Percentiles rank a stretch among this genome's conserved stretches.
These are phyloP conservation scores for Odontocolon sp. DNA, from an alignment of 2,888 invertebrate species.

Conservation along the genomic window DNA sequence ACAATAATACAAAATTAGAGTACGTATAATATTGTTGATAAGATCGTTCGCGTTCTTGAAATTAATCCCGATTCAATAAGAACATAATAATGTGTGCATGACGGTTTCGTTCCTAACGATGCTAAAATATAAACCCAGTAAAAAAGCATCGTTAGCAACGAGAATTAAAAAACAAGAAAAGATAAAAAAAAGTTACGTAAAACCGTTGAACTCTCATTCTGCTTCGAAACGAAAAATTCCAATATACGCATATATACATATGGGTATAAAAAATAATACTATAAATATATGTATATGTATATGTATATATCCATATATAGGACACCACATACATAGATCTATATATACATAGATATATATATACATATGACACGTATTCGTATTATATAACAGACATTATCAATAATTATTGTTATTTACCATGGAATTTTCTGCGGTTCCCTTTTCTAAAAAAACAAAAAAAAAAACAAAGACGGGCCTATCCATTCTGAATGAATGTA, in stretches of 20 bases:
- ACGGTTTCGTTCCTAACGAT: slow-evolving; percentile 39
- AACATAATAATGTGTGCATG: slow-evolving; percentile 5
- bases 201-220: slow-evolving; percentile 47
- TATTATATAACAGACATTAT: slow-evolving; percentile 58
- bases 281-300: slow-evolving; percentile 37
- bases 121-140: slow-evolving; percentile 22
- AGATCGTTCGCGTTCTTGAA: slow-evolving; percentile 42
- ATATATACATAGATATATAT: slow-evolving; percentile 49
- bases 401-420: slow-evolving; percentile 58
- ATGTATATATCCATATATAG: slow-evolving; percentile 48
- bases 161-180: slow-evolving; percentile 2
- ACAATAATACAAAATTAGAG: slow-evolving; percentile 54
- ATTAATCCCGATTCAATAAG: slow-evolving; percentile 17
- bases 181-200: slow-evolving; percentile 25
- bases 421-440: slow-evolving; percentile 59
- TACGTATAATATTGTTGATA: slow-evolving; percentile 39
- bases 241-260: slow-evolving; percentile 33
- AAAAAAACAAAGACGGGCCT: slow-evolving; percentile 67
- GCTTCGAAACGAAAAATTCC: slow-evolving; percentile 38
- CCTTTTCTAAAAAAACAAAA: slow-evolving; percentile 53
- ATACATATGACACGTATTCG: slow-evolving; percentile 53
- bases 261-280: slow-evolving; percentile 19
- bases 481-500: slow-evolving; percentile 62
- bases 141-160: slow-evolving; percentile 23
- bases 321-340: slow-evolving; percentile 50